A percentile compares a stretch with the other conserved stretches of the same genome.
Evolutionary conservation across 2,888 invertebrate genomes (phyloP).

Genomic region (Drosophila nigritarsus): DNA sequence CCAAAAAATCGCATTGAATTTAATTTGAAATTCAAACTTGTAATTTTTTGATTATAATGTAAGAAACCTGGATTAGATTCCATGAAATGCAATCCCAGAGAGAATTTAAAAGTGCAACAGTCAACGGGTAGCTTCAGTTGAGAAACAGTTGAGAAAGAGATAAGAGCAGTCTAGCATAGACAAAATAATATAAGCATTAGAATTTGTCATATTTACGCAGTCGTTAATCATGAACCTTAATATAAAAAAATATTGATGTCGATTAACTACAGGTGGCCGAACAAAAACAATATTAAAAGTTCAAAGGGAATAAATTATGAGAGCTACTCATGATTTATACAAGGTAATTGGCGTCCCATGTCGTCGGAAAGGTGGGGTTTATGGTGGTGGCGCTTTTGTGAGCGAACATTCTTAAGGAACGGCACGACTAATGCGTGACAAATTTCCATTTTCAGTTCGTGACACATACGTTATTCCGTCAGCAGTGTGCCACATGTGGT

Average conservation of each 20-base stretch:
- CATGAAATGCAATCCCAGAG: background rate
- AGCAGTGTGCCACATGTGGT: slow-evolving; percentile 2
- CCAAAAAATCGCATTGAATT: background rate
- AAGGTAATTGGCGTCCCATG: slow-evolving; percentile 36
- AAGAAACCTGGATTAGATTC: background rate
- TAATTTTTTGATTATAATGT: background rate
- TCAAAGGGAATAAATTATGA: slow-evolving; percentile 36
- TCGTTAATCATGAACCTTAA: background rate
- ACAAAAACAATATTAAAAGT: slow-evolving; percentile 33
- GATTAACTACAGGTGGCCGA: slow-evolving; percentile 12
- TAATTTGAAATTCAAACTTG: background rate
- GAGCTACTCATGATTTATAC: slow-evolving; percentile 41
- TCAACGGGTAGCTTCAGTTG: background rate
- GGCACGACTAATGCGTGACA: slow-evolving; percentile 40
- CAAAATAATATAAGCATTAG: background rate
- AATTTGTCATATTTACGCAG: background rate
- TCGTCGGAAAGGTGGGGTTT: slow-evolving; percentile 9
- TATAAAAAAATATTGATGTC: slow-evolving; percentile 4
- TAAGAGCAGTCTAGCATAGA: background rate
- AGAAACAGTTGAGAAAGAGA: background rate
- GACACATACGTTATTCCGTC: slow-evolving; percentile 29
- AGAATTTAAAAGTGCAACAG: background rate
- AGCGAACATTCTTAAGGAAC: slow-evolving; percentile 12
- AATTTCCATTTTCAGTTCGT: slow-evolving; percentile 47
- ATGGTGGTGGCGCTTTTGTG: background rate